These are phyloP conservation scores for Dryoscopus gambensis DNA, from an alignment of 2,113 vertebrate genomes.

Conservation along the genomic window DNA sequence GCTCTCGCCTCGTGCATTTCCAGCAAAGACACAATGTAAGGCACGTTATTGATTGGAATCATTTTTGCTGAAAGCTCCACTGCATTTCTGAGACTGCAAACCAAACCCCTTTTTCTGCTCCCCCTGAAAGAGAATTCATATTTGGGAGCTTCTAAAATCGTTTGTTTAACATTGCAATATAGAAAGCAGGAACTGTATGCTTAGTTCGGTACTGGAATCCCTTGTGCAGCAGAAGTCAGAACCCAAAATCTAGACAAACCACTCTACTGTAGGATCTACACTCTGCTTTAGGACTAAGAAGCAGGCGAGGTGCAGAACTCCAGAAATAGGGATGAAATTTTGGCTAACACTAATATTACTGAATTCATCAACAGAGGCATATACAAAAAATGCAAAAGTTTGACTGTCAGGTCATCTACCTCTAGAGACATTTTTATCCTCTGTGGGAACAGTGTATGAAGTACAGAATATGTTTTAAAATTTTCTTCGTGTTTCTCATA, in stretches of 20 bases:
- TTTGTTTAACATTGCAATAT: neutral
- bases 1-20: neutral
- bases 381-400: neutral
- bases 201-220: neutral
- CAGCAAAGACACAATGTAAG: neutral
- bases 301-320: neutral
- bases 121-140: neutral
- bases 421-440: neutral
- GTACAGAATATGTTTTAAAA: neutral
- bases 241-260: neutral
- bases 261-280: neutral
- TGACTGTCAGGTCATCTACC: neutral
- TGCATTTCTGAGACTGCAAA: neutral
- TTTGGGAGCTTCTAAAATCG: neutral
- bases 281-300: neutral
- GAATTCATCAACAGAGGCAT: no score
- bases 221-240: neutral
- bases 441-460: neutral
- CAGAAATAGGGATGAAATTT: neutral
- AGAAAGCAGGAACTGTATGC: neutral
- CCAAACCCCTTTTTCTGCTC: neutral
- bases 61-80: neutral
- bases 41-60: neutral
- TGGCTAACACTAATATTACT: neutral
- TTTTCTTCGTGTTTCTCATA: neutral